Percentiles rank a stretch among this genome's conserved stretches.
Evolutionary conservation across 1,140 invertebrate genomes (phyloP).

Genomic region (Leguminivora glycinivorella): DNA sequence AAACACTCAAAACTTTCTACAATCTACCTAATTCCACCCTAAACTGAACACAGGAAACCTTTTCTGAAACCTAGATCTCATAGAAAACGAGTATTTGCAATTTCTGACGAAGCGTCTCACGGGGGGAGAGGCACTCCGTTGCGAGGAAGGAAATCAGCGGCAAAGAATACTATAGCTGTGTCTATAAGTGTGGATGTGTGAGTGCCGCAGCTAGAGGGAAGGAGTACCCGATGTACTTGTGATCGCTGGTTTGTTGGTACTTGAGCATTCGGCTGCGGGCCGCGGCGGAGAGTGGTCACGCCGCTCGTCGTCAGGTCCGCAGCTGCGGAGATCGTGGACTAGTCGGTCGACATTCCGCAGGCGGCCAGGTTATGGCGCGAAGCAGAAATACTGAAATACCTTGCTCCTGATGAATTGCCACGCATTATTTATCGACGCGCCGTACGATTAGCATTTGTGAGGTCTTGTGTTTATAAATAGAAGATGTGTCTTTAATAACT

Average conservation of each 20-base stretch:
- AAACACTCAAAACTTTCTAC: slow-evolving; percentile 38
- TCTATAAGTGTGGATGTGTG: slow-evolving; percentile 38
- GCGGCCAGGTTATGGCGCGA: slow-evolving; percentile 65
- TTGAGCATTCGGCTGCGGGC: slow-evolving; percentile 52
- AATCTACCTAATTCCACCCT: slow-evolving; percentile 28
- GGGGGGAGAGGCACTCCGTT: slow-evolving; percentile 46
- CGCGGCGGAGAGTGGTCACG: slow-evolving; percentile 34
- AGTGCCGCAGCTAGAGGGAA: slow-evolving; percentile 32
- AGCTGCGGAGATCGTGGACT: slow-evolving; percentile 57
- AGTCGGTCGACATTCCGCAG: slow-evolving; percentile 70
- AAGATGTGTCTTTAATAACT: neutral
- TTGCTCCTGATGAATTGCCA: slow-evolving; percentile 64
- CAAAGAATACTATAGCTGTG: slow-evolving; percentile 37
- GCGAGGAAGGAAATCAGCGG: slow-evolving; percentile 69
- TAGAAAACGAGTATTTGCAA: slow-evolving; percentile 22
- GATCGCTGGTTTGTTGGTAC: slow-evolving; percentile 2
- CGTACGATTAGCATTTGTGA: slow-evolving; percentile 45
- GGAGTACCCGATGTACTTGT: slow-evolving; percentile 19
- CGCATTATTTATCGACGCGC: slow-evolving; percentile 59
- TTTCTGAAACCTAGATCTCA: neutral
- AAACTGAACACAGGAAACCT: neutral
- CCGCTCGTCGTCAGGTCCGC: slow-evolving; percentile 48
- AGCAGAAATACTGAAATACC: slow-evolving; percentile 72
- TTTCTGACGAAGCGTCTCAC: slow-evolving; percentile 47
- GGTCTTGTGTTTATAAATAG: slow-evolving; percentile 14